These are phyloP conservation scores for Hestina assimilis DNA, from an alignment of 1,140 invertebrate genomes.

Conservation along the genomic window DNA sequence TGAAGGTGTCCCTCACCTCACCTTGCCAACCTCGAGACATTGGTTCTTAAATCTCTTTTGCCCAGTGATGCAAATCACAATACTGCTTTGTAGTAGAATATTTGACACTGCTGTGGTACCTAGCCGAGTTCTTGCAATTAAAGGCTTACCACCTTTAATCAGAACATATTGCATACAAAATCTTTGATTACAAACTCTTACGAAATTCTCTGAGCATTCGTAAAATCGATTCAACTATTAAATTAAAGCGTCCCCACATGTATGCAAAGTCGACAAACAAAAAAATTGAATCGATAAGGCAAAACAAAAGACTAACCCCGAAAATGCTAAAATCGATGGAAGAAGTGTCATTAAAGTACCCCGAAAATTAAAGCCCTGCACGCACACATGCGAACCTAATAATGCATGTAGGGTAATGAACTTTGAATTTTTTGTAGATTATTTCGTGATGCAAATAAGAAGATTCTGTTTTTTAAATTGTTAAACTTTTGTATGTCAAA, in stretches of 20 bases:
- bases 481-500: too few relatives aligned
- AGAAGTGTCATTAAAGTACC: constrained; percentile 76
- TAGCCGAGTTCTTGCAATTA: too few relatives aligned
- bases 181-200: background rate
- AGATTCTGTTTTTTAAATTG: too few relatives aligned
- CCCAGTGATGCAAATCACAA: too few relatives aligned
- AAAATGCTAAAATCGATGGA: constrained; percentile 74
- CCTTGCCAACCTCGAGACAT: too few relatives aligned
- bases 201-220: background rate
- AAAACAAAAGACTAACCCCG: constrained; percentile 75
- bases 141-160: too few relatives aligned
- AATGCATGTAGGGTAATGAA: constrained; percentile 58
- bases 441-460: constrained; percentile 17
- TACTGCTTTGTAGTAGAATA: too few relatives aligned
- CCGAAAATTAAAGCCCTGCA: constrained; percentile 75
- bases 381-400: constrained; percentile 48
- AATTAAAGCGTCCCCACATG: constrained; percentile 28
- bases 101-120: too few relatives aligned
- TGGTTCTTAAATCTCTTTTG: too few relatives aligned
- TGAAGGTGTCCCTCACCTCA: too few relatives aligned
- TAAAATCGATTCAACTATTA: constrained; percentile 27
- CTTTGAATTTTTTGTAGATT: constrained; percentile 38
- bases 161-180: background rate
- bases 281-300: constrained; percentile 66
- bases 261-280: constrained; percentile 46